Percentiles rank a stretch among this genome's conserved stretches.
Conservation (phyloP, 2,113 vertebrate species). For the Malurus cyaneus region DNA sequence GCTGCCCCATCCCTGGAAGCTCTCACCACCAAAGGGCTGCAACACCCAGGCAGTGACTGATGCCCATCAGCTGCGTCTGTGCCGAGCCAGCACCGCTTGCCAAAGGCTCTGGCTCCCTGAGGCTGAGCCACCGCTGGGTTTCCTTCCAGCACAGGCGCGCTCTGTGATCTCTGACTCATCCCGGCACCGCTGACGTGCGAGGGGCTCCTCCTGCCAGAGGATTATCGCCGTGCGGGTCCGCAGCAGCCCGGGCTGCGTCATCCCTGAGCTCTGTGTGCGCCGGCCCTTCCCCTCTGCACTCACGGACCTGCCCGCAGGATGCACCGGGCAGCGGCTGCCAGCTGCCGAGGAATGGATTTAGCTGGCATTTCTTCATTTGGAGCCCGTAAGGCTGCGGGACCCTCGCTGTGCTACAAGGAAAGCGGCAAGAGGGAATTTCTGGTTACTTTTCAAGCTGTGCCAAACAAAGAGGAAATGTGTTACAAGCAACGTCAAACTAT, state of each 20-base stretch:
- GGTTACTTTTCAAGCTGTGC: slow-evolving; percentile 33
- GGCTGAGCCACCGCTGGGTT: not conserved
- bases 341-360: not conserved
- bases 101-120: not conserved
- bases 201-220: not conserved
- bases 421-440: not conserved
- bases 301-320: not conserved
- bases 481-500: not conserved
- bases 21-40: not conserved
- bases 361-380: not conserved
- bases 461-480: not conserved
- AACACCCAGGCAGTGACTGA: not conserved
- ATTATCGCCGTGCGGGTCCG: not conserved
- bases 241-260: not conserved
- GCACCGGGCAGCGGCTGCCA: not conserved
- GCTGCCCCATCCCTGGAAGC: not conserved
- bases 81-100: not conserved
- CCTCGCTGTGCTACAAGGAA: not conserved
- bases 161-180: not conserved
- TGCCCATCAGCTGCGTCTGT: not conserved
- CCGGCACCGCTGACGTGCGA: not conserved
- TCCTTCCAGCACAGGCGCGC: not conserved
- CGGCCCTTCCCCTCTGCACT: not conserved
- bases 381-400: not conserved
- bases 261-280: not conserved